Percentiles rank a stretch among this genome's conserved stretches.
phyloP scores from a whole-genome alignment of 2,797 vertebrate genomes.

The Okamejei kenojei region DNA sequence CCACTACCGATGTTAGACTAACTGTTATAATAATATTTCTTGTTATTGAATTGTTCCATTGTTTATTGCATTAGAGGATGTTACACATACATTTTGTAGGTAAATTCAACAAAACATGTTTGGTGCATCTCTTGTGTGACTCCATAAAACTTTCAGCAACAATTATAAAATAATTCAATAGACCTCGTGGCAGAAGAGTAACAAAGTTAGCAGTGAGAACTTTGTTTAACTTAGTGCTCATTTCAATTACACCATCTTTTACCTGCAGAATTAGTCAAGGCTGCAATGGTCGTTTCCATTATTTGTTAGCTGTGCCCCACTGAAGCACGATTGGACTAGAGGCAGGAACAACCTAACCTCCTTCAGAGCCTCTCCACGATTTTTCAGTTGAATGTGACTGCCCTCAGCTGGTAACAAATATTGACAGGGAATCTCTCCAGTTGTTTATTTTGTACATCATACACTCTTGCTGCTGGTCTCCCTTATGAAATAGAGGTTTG shows the following conservation, averaged over 20 bases:
- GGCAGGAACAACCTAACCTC: not conserved
- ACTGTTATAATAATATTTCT: no score
- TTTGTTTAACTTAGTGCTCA: not conserved
- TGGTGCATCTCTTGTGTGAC: not conserved
- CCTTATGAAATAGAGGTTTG: no score
- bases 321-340: no score
- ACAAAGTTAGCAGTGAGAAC: not conserved
- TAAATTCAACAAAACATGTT: not conserved
- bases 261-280: not conserved
- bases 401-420: not conserved
- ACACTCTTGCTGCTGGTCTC: not conserved
- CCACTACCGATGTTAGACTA: no score
- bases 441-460: not conserved
- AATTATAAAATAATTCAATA: not conserved
- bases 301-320: not conserved
- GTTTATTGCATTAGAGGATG: not conserved
- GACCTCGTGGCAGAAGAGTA: not conserved
- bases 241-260: not conserved
- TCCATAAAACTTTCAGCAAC: not conserved
- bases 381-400: not conserved
- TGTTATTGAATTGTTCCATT: not conserved
- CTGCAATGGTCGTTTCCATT: not conserved
- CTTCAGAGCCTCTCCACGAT: no score
- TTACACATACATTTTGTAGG: not conserved
- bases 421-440: not conserved